Base-by-base conservation (phyloP, 2,888 invertebrate species). In the Nycteola revayana region DNA sequence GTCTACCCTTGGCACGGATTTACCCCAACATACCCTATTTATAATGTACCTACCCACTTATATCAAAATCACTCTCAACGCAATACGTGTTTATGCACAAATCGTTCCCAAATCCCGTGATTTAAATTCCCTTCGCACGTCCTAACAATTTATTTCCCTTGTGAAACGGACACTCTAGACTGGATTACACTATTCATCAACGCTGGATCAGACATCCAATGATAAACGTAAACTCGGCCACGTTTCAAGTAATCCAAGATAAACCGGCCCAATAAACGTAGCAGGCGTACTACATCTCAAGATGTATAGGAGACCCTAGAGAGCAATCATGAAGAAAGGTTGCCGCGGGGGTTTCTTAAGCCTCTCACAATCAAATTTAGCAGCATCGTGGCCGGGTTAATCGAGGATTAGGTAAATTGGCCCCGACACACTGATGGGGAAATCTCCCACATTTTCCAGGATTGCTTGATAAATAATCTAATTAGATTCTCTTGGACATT, bases 351-450 rank as follows among this genome's bases (percentile, higher is more conserved):
- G 50, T 59, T 64, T 61, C 70, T 63, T 66, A 65, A 70, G 59
- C 60, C 62, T 47, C 56, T 60, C 58, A 64, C 69, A 73, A 73
- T 74, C 71, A 70, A 72, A 74, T 74, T 71, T 65, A 60, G 65
- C 61, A 70, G 67, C 68, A 74, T 51, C 68, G 58, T 65, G 49
- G 55, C 52, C 43, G 62, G 60, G 70, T 68, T 74, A 74, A 74
- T 66, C 59, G 65, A 64, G 64, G 58, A 65, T 69, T 66, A 69
- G 54, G 60, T 57, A 69, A 70, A 72, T 72, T 70, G 60, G 49
- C 54, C 47, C 49, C 43, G 51, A 63, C 64, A 60, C 52, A 54
- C 53, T 64, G 69, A 69, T 66, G 62, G 58, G 60, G 55, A 60
- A 49, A 62, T 55, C 55, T 49, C 47, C 44, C 40, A 46, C 45